Evolutionary conservation across 53 echinoderm and acorn worm species (phyloP).

Genomic region (Holothuria leucospilota): DNA sequence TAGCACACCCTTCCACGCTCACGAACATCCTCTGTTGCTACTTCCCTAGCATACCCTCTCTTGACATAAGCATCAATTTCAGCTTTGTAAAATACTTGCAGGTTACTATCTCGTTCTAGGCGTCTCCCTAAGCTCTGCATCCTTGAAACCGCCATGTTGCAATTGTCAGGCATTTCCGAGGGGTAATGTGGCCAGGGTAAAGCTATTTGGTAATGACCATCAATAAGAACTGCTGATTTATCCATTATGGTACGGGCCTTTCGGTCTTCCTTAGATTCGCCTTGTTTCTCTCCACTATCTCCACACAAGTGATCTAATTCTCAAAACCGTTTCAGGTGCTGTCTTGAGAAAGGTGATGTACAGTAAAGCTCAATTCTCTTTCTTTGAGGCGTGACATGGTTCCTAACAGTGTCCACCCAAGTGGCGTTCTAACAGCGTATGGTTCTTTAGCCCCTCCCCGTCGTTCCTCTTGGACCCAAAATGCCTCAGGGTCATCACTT

Average conservation of each 20-base stretch:
- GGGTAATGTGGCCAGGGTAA: constrained; percentile 55
- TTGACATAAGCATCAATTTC: neutral
- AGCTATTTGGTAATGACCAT: constrained; percentile 63
- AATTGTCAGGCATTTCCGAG: constrained; percentile 49
- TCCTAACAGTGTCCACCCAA: constrained; percentile 58
- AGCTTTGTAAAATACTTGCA: constrained; percentile 22
- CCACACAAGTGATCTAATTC: constrained; percentile 41
- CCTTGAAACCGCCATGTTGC: constrained; percentile 45
- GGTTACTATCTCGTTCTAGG: constrained; percentile 13
- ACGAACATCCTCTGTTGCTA: neutral
- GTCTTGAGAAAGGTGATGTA: constrained; percentile 20
- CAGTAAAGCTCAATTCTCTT: neutral
- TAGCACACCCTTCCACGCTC: constrained; percentile 33
- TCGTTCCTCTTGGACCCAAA: constrained; percentile 63
- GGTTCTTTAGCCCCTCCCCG: constrained; percentile 63
- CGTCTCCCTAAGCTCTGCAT: constrained; percentile 26
- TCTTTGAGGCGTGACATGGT: neutral
- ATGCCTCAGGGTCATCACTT: constrained; percentile 51
- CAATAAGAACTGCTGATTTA: constrained; percentile 5
- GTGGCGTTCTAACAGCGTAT: constrained; percentile 54
- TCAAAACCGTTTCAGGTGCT: constrained; percentile 49
- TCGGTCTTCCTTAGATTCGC: constrained; percentile 54
- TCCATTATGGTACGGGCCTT: constrained; percentile 41
- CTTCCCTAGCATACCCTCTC: constrained; percentile 44
- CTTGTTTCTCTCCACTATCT: constrained; percentile 34